Base-by-base conservation (phyloP, 1,140 invertebrate species). In the Odontomachus brunneus region DNA sequence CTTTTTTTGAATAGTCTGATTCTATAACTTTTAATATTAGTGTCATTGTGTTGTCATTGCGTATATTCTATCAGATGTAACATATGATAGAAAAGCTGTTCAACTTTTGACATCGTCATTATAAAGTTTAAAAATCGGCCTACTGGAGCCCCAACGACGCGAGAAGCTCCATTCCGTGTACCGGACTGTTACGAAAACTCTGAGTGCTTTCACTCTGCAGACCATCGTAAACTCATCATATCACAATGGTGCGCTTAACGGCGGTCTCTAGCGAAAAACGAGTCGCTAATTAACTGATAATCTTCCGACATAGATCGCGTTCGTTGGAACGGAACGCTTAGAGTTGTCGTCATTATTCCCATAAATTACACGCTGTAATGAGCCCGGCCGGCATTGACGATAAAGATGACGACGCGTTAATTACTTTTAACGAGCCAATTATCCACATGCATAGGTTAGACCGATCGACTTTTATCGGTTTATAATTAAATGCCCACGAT, bases 381-480 rank as follows among this genome's bases (percentile, higher is more conserved):
- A 72, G 22, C 26, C 44, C 12, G 12, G 57, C 22, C 53, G 24
- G 33, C 14, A 57, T 80, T 59, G 17, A 44, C 38, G 26, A 60
- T 53, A 59, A 62, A 22, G 48, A 69, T 14, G 48, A 66, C 38
- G 59, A 74, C 57, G 26, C 57, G 26, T 83, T 87, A 87, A 87
- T 86, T 75, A 65, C 55, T 65, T 86, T 83, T 76, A 83, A 83
- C 65, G 17, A 63, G 65, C 48, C 33, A 76, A 86, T 86, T 86
- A 87, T 76, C 49, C 24, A 19, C 26, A 29, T 60, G 49, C 3
- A 62, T 65, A 24, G 60, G 44, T 26, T 71, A 29, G 44, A 22
- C 2, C 49, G 72, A 87, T 86, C 48, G 48, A 86, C 71, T 86
- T 76, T 76, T 69, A 86, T 87, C 72, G 80, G 86, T 86, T 75